These are phyloP conservation scores for Natrix natrix DNA, from an alignment of 2,797 vertebrate species.

Conservation along the genomic window DNA sequence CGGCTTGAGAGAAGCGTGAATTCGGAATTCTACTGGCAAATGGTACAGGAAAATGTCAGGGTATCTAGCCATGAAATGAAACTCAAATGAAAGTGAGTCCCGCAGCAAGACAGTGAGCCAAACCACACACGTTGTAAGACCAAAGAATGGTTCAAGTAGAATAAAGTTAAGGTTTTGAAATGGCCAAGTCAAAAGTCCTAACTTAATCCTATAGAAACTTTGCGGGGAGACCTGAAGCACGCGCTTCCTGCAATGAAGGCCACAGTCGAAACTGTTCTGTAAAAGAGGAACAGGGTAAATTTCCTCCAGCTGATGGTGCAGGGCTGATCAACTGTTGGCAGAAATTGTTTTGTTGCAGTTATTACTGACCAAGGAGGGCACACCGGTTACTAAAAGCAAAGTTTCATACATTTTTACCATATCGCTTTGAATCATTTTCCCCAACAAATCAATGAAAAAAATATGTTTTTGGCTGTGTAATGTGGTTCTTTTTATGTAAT, in stretches of 20 bases:
- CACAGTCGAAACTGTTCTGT: background rate
- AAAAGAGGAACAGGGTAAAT: background rate
- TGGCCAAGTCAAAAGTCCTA: background rate
- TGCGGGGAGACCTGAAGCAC: background rate
- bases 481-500: background rate
- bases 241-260: background rate
- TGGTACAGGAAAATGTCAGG: background rate
- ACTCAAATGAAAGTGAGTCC: background rate
- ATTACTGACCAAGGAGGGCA: background rate
- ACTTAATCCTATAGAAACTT: background rate
- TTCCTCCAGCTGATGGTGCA: background rate
- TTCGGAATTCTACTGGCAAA: background rate
- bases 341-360: background rate
- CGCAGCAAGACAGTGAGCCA: background rate
- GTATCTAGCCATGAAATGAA: background rate
- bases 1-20: background rate
- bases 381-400: background rate
- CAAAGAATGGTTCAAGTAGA: background rate
- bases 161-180: background rate
- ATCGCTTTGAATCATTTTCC: background rate
- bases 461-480: background rate
- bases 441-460: background rate
- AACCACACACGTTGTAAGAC: background rate
- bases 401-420: background rate
- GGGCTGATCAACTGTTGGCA: background rate